Conservation (phyloP, 1,140 invertebrate species). For the Euborellia annulipes region DNA sequence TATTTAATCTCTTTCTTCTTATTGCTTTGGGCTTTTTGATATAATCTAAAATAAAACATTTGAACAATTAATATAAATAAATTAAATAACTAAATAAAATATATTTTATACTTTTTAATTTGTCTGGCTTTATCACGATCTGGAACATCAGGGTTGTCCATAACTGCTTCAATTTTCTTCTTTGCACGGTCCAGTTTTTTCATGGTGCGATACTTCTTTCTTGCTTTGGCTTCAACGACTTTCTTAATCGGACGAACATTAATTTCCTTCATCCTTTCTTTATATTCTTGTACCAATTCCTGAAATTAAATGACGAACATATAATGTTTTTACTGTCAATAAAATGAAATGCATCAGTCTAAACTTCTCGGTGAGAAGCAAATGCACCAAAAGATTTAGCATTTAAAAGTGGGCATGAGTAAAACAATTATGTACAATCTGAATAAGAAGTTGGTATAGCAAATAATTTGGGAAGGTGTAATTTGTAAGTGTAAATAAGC, state of each 20-base stretch:
- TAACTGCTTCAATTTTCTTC: slow-evolving; percentile 83
- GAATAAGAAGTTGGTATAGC: too few species aligned
- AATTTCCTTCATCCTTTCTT: slow-evolving; percentile 64
- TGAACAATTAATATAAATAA: neutral
- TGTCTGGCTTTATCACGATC: slow-evolving; percentile 85
- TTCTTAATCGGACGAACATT: slow-evolving; percentile 95
- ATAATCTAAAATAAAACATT: slow-evolving; percentile 45
- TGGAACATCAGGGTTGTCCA: slow-evolving; percentile 78
- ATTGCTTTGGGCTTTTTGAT: slow-evolving; percentile 73
- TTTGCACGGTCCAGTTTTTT: slow-evolving; percentile 83
- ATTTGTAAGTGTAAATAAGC: too few species aligned
- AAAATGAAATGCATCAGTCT: too few species aligned
- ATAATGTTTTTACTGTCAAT: too few species aligned
- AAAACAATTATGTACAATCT: too few species aligned
- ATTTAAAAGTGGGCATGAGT: too few species aligned
- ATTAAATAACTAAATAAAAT: slow-evolving; percentile 7
- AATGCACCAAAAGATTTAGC: too few species aligned
- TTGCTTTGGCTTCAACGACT: slow-evolving; percentile 92
- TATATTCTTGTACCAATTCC: slow-evolving; percentile 55
- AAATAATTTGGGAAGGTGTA: too few species aligned
- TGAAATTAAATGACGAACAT: slow-evolving; percentile 19
- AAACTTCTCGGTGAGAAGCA: too few species aligned
- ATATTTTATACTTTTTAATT: slow-evolving; percentile 58
- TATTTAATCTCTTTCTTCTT: slow-evolving; percentile 86
- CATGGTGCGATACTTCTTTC: slow-evolving; percentile 82